These are phyloP conservation scores for Euphydryas editha DNA, from an alignment of 2,888 invertebrate species.

Conservation along the genomic window DNA sequence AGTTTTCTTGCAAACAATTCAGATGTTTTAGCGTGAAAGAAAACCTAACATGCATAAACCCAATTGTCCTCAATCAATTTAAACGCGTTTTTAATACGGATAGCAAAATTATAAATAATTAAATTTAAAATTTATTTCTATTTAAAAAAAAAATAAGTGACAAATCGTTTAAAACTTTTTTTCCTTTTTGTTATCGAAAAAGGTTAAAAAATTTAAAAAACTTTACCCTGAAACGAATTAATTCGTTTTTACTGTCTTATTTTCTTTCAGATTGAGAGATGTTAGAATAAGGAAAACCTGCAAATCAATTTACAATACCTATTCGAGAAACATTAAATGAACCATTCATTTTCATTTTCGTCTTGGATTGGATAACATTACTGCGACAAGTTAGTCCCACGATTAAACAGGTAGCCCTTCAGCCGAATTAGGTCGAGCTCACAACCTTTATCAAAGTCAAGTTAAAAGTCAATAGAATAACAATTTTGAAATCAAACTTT, in stretches of 20 bases:
- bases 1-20: too few species aligned
- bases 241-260: not conserved
- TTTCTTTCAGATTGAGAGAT: not conserved
- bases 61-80: too few species aligned
- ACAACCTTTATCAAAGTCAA: constrained; percentile 44
- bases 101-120: too few species aligned
- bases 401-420: constrained; percentile 42
- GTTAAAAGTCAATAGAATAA: constrained; percentile 44
- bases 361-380: constrained; percentile 39
- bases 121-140: too few species aligned
- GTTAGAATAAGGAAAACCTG: constrained; percentile 17
- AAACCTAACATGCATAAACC: too few species aligned
- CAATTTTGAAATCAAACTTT: constrained; percentile 19
- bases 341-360: constrained; percentile 35
- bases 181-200: too few species aligned
- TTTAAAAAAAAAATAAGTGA: too few species aligned
- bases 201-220: not conserved
- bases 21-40: too few species aligned
- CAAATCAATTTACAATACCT: constrained; percentile 26
- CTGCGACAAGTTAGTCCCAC: constrained; percentile 40
- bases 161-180: too few species aligned
- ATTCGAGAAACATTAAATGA: constrained; percentile 25
- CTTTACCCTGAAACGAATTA: not conserved
- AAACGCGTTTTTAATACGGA: too few species aligned
- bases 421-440: constrained; percentile 41